Conservation (phyloP, 2,797 vertebrate species). For the Sparidentex hasta region DNA sequence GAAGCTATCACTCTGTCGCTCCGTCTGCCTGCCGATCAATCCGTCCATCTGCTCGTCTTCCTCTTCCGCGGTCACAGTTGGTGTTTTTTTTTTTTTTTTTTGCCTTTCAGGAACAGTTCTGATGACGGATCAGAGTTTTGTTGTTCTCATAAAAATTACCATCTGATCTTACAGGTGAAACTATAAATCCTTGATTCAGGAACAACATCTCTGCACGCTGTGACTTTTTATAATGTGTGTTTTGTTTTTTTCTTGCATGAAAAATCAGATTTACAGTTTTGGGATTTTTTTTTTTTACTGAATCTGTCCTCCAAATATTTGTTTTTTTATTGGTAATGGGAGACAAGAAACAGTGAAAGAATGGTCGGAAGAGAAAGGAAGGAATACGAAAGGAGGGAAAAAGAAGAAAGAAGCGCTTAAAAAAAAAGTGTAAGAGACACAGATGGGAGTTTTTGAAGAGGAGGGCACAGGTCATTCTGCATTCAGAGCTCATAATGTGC, state of each 20-base stretch:
- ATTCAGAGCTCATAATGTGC: constrained; percentile 60
- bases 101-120: constrained; percentile 30
- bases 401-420: neutral
- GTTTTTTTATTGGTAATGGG: constrained; percentile 35
- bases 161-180: constrained; percentile 39
- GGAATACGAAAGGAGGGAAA: constrained; percentile 5
- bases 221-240: neutral
- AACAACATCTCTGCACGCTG: neutral
- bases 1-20: constrained; percentile 67
- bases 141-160: constrained; percentile 48
- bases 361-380: neutral
- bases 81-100: constrained; percentile 31
- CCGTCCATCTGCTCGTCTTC: constrained; percentile 71
- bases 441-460: constrained; percentile 41
- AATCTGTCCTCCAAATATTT: constrained; percentile 1
- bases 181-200: constrained; percentile 18
- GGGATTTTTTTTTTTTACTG: neutral
- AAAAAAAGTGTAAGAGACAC: constrained; percentile 17
- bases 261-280: constrained; percentile 21
- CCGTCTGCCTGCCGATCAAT: constrained; percentile 45
- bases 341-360: neutral
- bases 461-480: constrained; percentile 12
- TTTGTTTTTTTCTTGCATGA: neutral
- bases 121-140: constrained; percentile 29
- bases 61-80: constrained; percentile 24